Conservation (phyloP, 2,888 invertebrate species). For the Gastrophysa polygoni region DNA sequence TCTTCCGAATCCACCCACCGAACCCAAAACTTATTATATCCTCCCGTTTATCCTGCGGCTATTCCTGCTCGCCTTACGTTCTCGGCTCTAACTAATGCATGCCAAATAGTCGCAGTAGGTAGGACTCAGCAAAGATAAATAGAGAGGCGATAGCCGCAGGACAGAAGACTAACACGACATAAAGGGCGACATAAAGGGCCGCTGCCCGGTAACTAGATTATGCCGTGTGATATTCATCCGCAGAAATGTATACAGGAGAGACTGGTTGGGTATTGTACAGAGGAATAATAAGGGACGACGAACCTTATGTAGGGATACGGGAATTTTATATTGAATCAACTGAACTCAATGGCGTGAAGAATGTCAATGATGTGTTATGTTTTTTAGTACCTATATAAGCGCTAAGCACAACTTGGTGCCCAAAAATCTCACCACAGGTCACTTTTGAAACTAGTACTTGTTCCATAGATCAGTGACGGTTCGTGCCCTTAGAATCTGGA, state of each 20-base stretch:
- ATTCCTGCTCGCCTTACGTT: conserved; percentile 54
- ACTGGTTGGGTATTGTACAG: conserved; percentile 4
- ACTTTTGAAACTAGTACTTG: too few species aligned
- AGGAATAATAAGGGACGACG: background rate
- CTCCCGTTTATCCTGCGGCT: conserved; percentile 52
- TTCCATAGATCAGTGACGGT: too few species aligned
- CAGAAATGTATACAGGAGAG: conserved; percentile 16
- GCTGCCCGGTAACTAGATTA: conserved; percentile 55
- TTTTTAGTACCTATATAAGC: too few species aligned
- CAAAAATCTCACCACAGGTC: too few species aligned
- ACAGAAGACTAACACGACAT: conserved; percentile 57
- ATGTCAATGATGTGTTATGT: background rate
- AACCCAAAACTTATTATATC: conserved; percentile 44
- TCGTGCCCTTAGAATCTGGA: too few species aligned
- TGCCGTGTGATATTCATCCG: conserved; percentile 48
- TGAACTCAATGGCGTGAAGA: background rate
- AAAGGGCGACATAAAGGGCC: conserved; percentile 50
- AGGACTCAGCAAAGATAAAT: conserved; percentile 57
- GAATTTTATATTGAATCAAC: background rate
- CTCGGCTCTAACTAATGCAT: conserved; percentile 53
- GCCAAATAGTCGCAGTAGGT: conserved; percentile 48
- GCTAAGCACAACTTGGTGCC: too few species aligned
- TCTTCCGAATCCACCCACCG: background rate
- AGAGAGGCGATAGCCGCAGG: conserved; percentile 55
- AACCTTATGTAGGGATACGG: conserved; percentile 1